Percentiles rank a stretch among this genome's conserved stretches.
Conservation (phyloP, 2,797 vertebrate species). For the Calcarius lapponicus region DNA sequence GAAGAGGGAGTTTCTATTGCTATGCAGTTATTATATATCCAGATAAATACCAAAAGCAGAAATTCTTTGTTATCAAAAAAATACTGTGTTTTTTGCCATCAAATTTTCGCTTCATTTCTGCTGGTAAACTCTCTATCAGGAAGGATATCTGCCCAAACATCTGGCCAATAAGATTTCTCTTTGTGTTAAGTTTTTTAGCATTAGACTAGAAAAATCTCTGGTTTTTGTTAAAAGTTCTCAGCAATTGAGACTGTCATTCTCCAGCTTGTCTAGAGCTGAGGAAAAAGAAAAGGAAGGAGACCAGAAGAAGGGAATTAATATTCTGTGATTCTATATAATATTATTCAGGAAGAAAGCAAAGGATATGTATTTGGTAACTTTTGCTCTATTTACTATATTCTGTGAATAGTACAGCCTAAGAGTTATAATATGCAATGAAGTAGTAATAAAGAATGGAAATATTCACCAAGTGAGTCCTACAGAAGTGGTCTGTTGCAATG, state of each 20-base stretch:
- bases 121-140: too few relatives aligned
- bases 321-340: background rate
- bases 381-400: background rate
- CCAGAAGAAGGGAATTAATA: background rate
- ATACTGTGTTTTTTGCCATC: background rate
- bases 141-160: background rate
- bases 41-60: background rate
- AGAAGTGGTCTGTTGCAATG: background rate
- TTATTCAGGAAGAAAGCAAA: background rate
- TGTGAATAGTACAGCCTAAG: background rate
- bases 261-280: background rate
- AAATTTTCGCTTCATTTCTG: background rate
- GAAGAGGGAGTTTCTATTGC: background rate
- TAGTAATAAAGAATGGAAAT: background rate
- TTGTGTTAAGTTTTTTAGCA: background rate
- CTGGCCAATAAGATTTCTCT: background rate
- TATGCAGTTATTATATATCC: background rate
- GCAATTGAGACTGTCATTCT: background rate
- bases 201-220: background rate
- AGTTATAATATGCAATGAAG: background rate
- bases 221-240: background rate
- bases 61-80: background rate
- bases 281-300: background rate
- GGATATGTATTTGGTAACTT: background rate
- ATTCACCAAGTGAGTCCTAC: background rate